Base-by-base conservation (phyloP, 64 coral and sea anemone genomes). In the Stylophora pistillata region DNA sequence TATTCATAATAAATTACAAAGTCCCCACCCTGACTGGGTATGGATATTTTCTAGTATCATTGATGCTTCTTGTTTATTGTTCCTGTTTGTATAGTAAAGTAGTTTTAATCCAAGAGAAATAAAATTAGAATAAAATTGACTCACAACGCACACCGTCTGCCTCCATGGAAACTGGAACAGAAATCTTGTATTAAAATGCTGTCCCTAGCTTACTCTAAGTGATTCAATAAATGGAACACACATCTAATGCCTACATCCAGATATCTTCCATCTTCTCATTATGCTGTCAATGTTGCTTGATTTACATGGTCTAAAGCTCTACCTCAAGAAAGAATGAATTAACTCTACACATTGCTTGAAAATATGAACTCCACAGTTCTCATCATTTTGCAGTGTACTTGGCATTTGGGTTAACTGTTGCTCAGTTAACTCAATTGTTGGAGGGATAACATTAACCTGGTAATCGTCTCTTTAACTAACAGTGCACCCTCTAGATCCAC, bases 401-500 rank as follows among this genome's bases (percentile, higher is more conserved):
- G 93, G 93, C n/a, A 90, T 55, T 47, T 72, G 34, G 31, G 10
- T 62, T 55, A 74, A 71, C 52, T 86, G 74, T 71, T 90, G 60
- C 53, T 91, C 82, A 23, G 74, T 60, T 30, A 93, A 18, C 30
- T 54, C 58, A 5, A 88, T 30, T 23, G 21, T 30, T 82, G 77
- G 85, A 32, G 68, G 21, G 17, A 27, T 14, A 74, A 95, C 85
- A 66, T 72, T 41, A 15, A 91, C 78, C 53, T 95, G 89, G 53
- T 95, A 89, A 65, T 95, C 77, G 64, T 91, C 85, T 18, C 94
- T 62, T 88, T 89, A 77, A 91, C 71, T 72, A 72, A 26, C 56
- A 95, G 54, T 37, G 76, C 47, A 88, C 71, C 84, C 41, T 91
- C 55, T 72, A 74, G 94, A 72, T 95, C 94, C 59, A 91, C 59